Base-by-base conservation (phyloP, 2,797 vertebrate species). In the Tachyglossus aculeatus region DNA sequence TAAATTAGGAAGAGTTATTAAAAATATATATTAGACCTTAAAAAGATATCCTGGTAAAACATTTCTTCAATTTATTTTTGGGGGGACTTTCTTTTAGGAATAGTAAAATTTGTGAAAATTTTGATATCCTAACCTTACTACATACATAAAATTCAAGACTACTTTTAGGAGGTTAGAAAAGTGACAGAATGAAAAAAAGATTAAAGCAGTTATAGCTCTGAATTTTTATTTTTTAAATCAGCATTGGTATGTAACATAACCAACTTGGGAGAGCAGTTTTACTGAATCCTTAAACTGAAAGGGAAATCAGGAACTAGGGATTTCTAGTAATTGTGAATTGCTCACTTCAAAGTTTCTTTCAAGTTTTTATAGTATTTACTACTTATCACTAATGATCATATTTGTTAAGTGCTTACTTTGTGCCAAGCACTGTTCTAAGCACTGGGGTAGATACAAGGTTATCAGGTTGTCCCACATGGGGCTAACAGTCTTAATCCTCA, bases 161-260 rank as follows among this genome's bases (percentile, higher is more conserved):
- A 47, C 16, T 52, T 67, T 53, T 29, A 60, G 15, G 43, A 18
- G 51, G 39, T 4, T 55, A 22, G n/a, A 2, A 58, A 34, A 52
- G 4, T 50, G 5, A 31, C 4, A 52, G 1, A 59, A 3, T 38
- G 24, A 4, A 1, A 9, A 1, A 41, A 21, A 22, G 22, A 15
- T 24, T 22, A 45, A 15, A 60, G 31, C 59, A 39, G 52, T 12
- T n/a, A 47, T 5, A 14, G 5, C 36, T 71, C 6, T 53, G 39
- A 47, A 34, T 27, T 61, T 32, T 58, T 54, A 47, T 63, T 58
- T 41, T 70, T 71, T 31, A 29, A 68, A 50, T 4, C 7, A 50
- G 4, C 6, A 52, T 67, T 77, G 16, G n/a, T 33, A 51, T 38
- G n/a, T 12, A 54, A 13, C 24, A 43, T 39, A 55, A 39, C 74